Percentiles rank a stretch among this genome's conserved stretches.
phyloP scores from a whole-genome alignment of 2,797 vertebrate genomes.

The Ibycter americanus region DNA sequence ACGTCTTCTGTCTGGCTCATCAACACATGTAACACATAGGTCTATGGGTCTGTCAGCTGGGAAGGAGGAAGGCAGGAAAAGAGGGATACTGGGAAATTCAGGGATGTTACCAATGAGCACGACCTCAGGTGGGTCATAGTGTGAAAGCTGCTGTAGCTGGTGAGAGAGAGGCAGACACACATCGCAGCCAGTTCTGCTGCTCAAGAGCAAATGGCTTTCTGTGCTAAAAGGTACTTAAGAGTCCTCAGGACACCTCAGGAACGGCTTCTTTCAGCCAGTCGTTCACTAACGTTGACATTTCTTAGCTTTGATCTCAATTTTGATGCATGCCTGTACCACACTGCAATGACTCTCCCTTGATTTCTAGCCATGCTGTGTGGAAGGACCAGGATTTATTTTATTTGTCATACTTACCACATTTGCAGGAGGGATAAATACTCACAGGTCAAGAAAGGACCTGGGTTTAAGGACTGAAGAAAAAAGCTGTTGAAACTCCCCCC shows the following conservation, averaged over 20 bases:
- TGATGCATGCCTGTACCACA: rapidly evolving
- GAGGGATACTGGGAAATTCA: neutral
- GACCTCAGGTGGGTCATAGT: neutral
- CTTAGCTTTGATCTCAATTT: neutral
- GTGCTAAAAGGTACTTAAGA: neutral
- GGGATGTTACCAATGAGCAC: neutral
- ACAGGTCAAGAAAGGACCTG: neutral
- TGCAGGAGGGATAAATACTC: neutral
- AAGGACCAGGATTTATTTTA: neutral
- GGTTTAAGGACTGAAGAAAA: neutral
- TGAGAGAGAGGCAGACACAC: neutral
- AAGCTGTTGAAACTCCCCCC: neutral
- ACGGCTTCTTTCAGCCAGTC: neutral
- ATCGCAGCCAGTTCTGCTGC: neutral
- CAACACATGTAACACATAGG: neutral
- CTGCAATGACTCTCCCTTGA: neutral
- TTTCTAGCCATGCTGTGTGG: neutral
- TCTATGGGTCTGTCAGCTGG: neutral
- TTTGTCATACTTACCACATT: neutral
- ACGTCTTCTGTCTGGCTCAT: neutral
- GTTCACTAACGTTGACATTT: neutral
- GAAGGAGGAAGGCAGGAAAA: neutral
- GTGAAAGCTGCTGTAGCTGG: neutral
- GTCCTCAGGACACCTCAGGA: no score
- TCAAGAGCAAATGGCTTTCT: neutral